Evolutionary conservation across 2,113 vertebrate genomes (phyloP), one percentile per base, ranked within the genome.

Genomic region (Rhea pennata): DNA sequence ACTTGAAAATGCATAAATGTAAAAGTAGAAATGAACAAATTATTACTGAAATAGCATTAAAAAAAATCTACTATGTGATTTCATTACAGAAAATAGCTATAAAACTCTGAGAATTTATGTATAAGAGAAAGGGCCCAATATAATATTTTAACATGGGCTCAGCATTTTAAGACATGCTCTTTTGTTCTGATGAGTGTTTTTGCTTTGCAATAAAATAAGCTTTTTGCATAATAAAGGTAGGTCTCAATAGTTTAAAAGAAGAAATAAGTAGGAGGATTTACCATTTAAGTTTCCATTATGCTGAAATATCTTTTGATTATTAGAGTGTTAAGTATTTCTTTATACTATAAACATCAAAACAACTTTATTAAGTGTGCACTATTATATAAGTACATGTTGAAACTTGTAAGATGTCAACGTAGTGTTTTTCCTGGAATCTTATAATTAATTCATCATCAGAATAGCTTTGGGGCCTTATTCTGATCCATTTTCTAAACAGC

Each of bases 401-500:
- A 97, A 88, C 64, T 94, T 95, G 84, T 89, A 94, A 97, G 93
- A 88, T 95, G 83, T 93, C 90, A 96, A 80, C 91, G 88, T 53
- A 85, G 58, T 92, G 27, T 79, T 95, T 92, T 92, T 84, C 87
- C 74, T 86, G 88, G 73, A 87, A 48, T 89, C 92, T 66, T 95
- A 87, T 96, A 95, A 97, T 97, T 96, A 97, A 97, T 96, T 97
- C 92, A 96, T 97, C 83, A 91, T 92, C 66, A 88, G 83, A 96
- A 96, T 96, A 92, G 84, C 94, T 97, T 92, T 79, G 84, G 72
- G 91, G 65, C 48, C 87, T 88, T 92, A 95, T 96, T 97, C 89
- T 86, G 81, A 94, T 93, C 72, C 88, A 95, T 93, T 97, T 95
- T 96, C 84, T 85, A 96, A 96, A 92, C 62, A 94, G 59, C 69